Base-by-base conservation (phyloP, 2,113 vertebrate species). In the Chaenogobius annularis region DNA sequence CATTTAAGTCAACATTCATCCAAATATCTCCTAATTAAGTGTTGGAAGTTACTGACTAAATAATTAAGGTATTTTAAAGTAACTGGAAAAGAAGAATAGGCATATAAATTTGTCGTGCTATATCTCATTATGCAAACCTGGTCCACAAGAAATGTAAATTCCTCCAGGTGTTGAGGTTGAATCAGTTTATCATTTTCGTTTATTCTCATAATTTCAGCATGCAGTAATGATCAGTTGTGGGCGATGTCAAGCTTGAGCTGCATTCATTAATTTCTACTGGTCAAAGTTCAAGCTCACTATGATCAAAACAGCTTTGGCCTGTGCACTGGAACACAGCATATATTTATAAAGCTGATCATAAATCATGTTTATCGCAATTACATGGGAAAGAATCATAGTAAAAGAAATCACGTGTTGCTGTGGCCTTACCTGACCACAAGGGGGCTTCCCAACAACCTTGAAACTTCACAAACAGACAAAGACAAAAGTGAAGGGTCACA, bases 341-440 rank as follows among this genome's bases (percentile, higher is more conserved):
- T 31, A 31, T 31, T 31, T 31, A 58, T 26, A 13, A 58, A 15
- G 14, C 22, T 17, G 0, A 52, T 52, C 6, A n/a, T n/a, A 17
- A n/a, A 10, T 8, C 50, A 20, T 54, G 47, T 50, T 50, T 50
- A 6, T 17, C 15, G 17, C 47, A 50, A 7, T 50, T 6, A 50
- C 26, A 31, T 31, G 26, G 26, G 26, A 31, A 31, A 31, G 26
- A 31, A 31, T 4, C 26, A 31, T 31, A 31, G 26, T 31, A 31
- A 31, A 31, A 31, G 26, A 31, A 4, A 31, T 31, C 17, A 26
- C 8, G 20, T 43, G 17, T 40, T 26, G 55, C 47, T 59, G 40
- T 79, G 72, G 7, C 68, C 15, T 71, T 47, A 76, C 75, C 68
- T 83, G 67, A 31, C 83, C 89, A 85, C 74, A 76, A 85, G 87